phyloP scores from a whole-genome alignment of 1,140 invertebrate genomes.

The Trypoxylus dichotomus region DNA sequence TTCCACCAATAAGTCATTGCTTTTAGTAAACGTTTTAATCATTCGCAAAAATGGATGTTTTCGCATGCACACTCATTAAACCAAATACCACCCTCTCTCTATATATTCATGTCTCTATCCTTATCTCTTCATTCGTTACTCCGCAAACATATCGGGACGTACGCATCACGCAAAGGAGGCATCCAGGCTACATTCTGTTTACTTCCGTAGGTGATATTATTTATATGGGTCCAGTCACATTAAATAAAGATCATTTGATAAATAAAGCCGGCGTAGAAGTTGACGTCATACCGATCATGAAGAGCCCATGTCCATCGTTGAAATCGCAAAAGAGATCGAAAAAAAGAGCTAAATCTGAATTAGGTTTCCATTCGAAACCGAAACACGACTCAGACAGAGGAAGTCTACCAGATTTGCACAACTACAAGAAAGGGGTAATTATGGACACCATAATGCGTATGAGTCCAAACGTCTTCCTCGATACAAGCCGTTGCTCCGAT shows the following conservation, averaged over 20 bases:
- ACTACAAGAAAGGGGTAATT: slow-evolving; percentile 38
- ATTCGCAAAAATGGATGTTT: slow-evolving; percentile 11
- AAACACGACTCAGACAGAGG: slow-evolving; percentile 41
- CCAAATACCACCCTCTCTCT: slow-evolving; percentile 8
- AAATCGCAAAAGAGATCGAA: slow-evolving; percentile 40
- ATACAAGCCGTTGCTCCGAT: slow-evolving; percentile 32
- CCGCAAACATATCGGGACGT: slow-evolving; percentile 51
- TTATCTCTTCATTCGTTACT: slow-evolving; percentile 13
- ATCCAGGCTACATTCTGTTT: slow-evolving; percentile 29
- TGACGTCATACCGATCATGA: slow-evolving; percentile 51
- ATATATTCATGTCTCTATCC: not conserved
- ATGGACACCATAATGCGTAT: slow-evolving; percentile 45
- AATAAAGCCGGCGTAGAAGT: slow-evolving; percentile 53
- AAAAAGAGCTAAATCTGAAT: slow-evolving; percentile 47
- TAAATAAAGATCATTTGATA: slow-evolving; percentile 52
- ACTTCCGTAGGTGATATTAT: slow-evolving; percentile 52
- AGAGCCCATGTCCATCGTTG: slow-evolving; percentile 49
- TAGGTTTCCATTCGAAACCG: slow-evolving; percentile 43
- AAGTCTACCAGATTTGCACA: slow-evolving; percentile 49
- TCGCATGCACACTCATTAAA: slow-evolving; percentile 25
- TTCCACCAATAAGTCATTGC: slow-evolving; percentile 25
- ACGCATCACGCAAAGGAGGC: not conserved
- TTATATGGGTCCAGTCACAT: slow-evolving; percentile 54
- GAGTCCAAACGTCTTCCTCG: slow-evolving; percentile 45
- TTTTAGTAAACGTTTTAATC: slow-evolving; percentile 17